phyloP scores from a whole-genome alignment of 2,797 vertebrate genomes.

The Lerista edwardsae region DNA sequence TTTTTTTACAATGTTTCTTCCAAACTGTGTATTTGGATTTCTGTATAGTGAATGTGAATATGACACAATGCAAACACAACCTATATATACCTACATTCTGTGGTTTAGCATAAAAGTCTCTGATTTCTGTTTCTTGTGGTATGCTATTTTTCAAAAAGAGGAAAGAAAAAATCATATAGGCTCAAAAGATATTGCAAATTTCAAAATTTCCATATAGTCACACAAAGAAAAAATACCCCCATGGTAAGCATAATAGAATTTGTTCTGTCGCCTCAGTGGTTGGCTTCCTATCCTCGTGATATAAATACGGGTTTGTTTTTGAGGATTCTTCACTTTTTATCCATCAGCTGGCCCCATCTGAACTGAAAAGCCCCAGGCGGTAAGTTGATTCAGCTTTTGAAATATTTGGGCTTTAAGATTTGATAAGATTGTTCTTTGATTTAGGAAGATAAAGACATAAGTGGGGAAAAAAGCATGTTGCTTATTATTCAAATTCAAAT shows the following conservation, averaged over 20 bases:
- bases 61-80: neutral
- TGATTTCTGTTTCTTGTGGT: slow-evolving; percentile 64
- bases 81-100: slow-evolving; percentile 38
- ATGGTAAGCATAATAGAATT: slow-evolving; percentile 20
- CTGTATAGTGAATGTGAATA: neutral
- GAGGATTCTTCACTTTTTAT: slow-evolving; percentile 58
- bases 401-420: slow-evolving; percentile 3
- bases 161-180: slow-evolving; percentile 65
- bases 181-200: slow-evolving; percentile 55
- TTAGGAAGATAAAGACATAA: neutral
- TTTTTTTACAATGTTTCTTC: neutral
- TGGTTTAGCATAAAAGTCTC: slow-evolving; percentile 62
- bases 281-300: slow-evolving; percentile 70
- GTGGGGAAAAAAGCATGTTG: neutral
- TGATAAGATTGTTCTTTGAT: neutral
- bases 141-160: slow-evolving; percentile 23
- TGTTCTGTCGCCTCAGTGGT: slow-evolving; percentile 63
- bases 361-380: slow-evolving; percentile 36
- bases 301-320: slow-evolving; percentile 75
- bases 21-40: neutral
- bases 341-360: slow-evolving; percentile 67
- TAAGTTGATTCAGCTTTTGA: slow-evolving; percentile 27
- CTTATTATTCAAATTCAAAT: neutral
- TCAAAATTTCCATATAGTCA: slow-evolving; percentile 71
- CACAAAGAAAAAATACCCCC: slow-evolving; percentile 52